Evolutionary conservation across 1,140 invertebrate genomes (phyloP), one percentile per base, ranked within the genome.

Genomic region (Drosophila ananassae): DNA sequence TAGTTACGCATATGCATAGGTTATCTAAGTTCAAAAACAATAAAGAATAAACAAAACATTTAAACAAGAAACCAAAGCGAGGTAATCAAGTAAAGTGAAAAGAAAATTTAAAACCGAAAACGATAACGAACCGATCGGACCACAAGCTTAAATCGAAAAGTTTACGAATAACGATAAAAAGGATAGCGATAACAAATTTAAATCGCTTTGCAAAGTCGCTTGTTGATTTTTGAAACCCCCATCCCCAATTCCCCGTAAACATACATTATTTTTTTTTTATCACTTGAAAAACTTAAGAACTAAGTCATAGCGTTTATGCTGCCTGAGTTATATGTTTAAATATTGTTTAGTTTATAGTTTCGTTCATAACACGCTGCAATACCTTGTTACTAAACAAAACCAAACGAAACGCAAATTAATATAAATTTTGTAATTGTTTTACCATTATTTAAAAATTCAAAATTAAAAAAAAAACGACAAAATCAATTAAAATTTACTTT

Each of bases 251-350:
- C 41, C 41, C 41, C 12, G n/a, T n/a, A 34, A 25, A 13, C 21
- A 41, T 53, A 32, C 41, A n/a, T 5, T 39, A 32, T 46, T 72
- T 60, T 39, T 60, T 47, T 62, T 41, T 32, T 59, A 75, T 66
- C 51, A 63, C 71, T 73, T 47, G 66, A 52, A 53, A 8, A 58
- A 71, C 58, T 51, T 84, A 89, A 83, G 56, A 89, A 79, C 83
- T 87, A 87, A 87, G 83, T 87, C 83, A 87, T 87, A 87, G 79
- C 30, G 62, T 82, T 82, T 89, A 87, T 22, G 61, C 28, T 24
- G 44, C 52, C 46, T 54, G 48, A 74, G 51, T 67, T 75, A 52
- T 34, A 61, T 61, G 68, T 75, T 66, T 52, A 71, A 54, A 72
- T 63, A 60, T 64, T 60, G 57, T 32, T 60, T 77, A 56, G 50